Evolutionary conservation across 2,888 invertebrate genomes (phyloP).

Genomic region (Eilema depressum): DNA sequence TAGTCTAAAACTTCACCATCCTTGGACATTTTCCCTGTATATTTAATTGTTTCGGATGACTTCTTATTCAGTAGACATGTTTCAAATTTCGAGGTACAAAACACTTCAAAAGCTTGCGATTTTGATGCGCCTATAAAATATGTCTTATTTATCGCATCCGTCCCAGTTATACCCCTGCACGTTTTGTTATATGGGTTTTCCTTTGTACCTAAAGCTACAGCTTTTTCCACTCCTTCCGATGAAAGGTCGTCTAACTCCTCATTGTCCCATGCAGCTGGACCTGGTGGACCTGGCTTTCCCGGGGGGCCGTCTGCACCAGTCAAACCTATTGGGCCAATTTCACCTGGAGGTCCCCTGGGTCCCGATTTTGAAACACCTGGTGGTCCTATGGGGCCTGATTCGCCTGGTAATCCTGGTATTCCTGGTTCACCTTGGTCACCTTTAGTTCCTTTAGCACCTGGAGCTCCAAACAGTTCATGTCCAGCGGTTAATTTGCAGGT

Average conservation of each 20-base stretch:
- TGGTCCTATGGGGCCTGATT: not conserved
- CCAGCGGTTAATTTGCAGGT: constrained; percentile 10
- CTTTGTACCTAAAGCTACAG: not conserved
- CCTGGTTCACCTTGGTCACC: constrained; percentile 6
- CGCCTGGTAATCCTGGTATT: constrained; percentile 1
- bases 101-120: constrained; percentile 3
- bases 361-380: not conserved
- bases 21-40: not conserved
- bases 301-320: constrained; percentile 14
- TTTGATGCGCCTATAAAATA: constrained; percentile 12
- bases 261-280: not conserved
- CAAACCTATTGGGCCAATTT: not conserved
- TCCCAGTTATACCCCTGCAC: not conserved
- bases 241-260: not conserved
- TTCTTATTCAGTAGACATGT: constrained; percentile 17
- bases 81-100: constrained; percentile 22
- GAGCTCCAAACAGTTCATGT: not conserved
- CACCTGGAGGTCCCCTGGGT: not conserved
- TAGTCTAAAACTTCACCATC: not conserved
- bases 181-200: not conserved
- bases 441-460: constrained; percentile 16
- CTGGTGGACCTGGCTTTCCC: constrained; percentile 14
- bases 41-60: not conserved
- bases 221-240: too few relatives aligned
- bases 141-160: not conserved